These are phyloP conservation scores for Gnathonemus echidnorhynchus DNA, from an alignment of 2,113 vertebrate genomes.

Conservation along the genomic window DNA sequence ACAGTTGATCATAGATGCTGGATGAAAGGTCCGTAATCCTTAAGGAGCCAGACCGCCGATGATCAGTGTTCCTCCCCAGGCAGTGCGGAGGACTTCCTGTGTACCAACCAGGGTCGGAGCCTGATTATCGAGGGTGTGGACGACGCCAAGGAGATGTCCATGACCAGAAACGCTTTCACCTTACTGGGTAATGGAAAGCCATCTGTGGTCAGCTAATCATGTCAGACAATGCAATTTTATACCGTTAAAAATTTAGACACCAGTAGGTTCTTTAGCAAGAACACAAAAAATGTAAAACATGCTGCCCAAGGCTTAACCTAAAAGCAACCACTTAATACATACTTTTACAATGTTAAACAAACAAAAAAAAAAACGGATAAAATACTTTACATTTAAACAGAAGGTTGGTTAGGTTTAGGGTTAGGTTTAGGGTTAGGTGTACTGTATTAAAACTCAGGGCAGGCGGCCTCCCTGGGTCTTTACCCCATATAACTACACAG, in stretches of 20 bases:
- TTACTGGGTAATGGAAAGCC: constrained; percentile 68
- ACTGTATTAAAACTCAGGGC: background rate
- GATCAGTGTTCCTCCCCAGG: constrained; percentile 50
- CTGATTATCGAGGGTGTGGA: constrained; percentile 79
- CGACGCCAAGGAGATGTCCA: constrained; percentile 78
- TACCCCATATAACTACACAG: background rate
- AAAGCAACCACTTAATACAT: background rate
- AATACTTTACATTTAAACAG: background rate
- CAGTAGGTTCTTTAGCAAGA: background rate
- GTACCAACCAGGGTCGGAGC: constrained; percentile 81
- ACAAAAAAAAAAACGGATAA: background rate
- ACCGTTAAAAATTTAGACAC: background rate
- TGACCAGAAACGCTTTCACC: constrained; percentile 79
- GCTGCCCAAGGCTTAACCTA: background rate
- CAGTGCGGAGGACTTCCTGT: constrained; percentile 74
- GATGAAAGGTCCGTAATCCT: background rate
- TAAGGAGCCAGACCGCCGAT: background rate
- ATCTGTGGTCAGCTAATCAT: background rate
- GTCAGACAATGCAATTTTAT: background rate
- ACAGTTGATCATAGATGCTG: background rate
- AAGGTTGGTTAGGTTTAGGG: background rate
- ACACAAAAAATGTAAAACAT: background rate
- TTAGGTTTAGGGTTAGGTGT: background rate
- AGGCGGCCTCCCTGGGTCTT: background rate
- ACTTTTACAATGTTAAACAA: background rate